Conservation (phyloP, 2,888 invertebrate genomes). For the Anoplius nigerrimus region DNA sequence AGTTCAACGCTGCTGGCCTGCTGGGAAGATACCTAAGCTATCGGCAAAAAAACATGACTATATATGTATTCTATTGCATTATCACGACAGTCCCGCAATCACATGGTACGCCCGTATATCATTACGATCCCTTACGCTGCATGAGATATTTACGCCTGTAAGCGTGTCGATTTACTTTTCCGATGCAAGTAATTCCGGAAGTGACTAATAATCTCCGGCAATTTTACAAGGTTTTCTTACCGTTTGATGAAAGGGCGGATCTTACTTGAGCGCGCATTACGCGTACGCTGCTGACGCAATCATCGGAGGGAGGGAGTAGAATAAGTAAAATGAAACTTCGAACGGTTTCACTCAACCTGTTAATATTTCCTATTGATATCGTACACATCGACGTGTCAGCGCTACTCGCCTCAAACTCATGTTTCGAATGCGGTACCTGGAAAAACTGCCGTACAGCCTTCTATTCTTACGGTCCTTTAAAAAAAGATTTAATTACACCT, state of each 20-base stretch:
- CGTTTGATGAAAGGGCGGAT: conserved; percentile 8
- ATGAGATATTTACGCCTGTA: background rate
- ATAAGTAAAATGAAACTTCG: too few relatives aligned
- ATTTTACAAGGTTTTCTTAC: background rate
- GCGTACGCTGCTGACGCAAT: conserved; percentile 49
- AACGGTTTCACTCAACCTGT: background rate
- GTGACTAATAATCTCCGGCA: background rate
- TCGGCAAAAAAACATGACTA: too few relatives aligned
- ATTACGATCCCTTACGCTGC: background rate
- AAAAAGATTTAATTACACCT: too few relatives aligned
- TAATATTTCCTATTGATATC: too few relatives aligned
- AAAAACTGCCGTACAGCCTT: background rate
- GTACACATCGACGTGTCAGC: too few relatives aligned
- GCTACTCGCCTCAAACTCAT: too few relatives aligned
- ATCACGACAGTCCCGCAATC: too few relatives aligned
- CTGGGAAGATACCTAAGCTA: too few relatives aligned
- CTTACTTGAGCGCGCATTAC: conserved; percentile 32
- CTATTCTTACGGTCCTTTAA: background rate
- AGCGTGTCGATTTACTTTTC: background rate
- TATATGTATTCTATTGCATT: too few relatives aligned
- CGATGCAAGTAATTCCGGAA: background rate
- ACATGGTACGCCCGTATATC: background rate
- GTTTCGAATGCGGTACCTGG: too few relatives aligned
- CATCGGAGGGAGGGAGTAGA: conserved; percentile 34
- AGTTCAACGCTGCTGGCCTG: too few relatives aligned